phyloP scores from a whole-genome alignment of 2,113 vertebrate species.

The Pardalotus punctatus region DNA sequence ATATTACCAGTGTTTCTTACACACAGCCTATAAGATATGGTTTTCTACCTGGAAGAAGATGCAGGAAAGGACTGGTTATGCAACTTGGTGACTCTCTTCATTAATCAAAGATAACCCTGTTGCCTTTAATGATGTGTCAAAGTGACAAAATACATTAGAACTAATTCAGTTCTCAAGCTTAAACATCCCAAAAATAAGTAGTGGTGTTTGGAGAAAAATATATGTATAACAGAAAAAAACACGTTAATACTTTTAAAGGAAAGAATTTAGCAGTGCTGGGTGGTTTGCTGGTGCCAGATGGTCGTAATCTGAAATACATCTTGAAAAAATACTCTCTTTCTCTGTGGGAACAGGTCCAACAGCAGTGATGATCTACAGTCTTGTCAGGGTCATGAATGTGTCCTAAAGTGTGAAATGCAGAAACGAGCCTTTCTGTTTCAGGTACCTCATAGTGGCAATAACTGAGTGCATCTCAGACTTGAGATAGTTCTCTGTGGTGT shows the following conservation, averaged over 20 bases:
- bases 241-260: background rate
- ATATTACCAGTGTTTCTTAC: background rate
- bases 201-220: background rate
- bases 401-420: background rate
- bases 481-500: background rate
- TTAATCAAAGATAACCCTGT: background rate
- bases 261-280: background rate
- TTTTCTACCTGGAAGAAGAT: background rate
- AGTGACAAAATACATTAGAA: background rate
- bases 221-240: background rate
- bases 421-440: background rate
- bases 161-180: background rate
- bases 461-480: background rate
- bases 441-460: background rate
- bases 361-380: background rate
- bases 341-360: background rate
- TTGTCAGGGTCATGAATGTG: background rate
- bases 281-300: background rate
- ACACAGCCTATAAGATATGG: background rate
- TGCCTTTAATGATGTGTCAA: background rate
- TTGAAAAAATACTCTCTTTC: background rate
- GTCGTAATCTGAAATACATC: background rate
- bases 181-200: background rate
- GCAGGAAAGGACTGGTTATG: background rate
- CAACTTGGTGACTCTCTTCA: background rate